phyloP scores from a whole-genome alignment of 2,113 vertebrate species.

The Trachemys scripta region DNA sequence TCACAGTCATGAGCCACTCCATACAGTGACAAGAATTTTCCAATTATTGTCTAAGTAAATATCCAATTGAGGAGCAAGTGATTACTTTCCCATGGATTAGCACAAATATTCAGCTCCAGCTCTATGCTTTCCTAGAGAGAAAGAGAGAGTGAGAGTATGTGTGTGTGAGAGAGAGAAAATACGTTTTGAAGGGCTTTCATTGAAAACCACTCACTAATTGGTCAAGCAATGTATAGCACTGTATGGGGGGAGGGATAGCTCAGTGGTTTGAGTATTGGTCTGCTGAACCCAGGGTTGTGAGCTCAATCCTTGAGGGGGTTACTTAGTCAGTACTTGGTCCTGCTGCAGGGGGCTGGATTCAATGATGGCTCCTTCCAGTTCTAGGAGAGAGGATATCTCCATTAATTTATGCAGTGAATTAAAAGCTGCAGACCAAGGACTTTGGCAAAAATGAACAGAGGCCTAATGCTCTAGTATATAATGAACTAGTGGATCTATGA shows the following conservation, averaged over 20 bases:
- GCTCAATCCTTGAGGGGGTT: too few relatives aligned
- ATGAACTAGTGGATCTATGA: background rate
- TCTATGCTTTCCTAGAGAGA: background rate
- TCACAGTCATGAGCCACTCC: background rate
- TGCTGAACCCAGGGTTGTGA: too few relatives aligned
- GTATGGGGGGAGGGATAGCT: too few relatives aligned
- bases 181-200: background rate
- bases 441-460: background rate
- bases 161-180: background rate
- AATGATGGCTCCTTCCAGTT: too few relatives aligned
- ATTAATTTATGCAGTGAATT: accelerated
- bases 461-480: accelerated
- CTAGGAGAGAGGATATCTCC: too few relatives aligned
- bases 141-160: background rate
- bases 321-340: too few relatives aligned
- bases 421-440: accelerated
- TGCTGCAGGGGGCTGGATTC: too few relatives aligned
- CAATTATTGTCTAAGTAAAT: background rate
- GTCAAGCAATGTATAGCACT: accelerated
- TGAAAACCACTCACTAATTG: background rate
- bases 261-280: too few relatives aligned
- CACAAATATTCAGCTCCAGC: background rate
- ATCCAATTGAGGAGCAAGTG: background rate
- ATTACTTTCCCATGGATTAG: background rate
- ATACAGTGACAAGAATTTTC: background rate